Conservation (phyloP, 1,140 invertebrate genomes). For the Teleopsis dalmanni region DNA sequence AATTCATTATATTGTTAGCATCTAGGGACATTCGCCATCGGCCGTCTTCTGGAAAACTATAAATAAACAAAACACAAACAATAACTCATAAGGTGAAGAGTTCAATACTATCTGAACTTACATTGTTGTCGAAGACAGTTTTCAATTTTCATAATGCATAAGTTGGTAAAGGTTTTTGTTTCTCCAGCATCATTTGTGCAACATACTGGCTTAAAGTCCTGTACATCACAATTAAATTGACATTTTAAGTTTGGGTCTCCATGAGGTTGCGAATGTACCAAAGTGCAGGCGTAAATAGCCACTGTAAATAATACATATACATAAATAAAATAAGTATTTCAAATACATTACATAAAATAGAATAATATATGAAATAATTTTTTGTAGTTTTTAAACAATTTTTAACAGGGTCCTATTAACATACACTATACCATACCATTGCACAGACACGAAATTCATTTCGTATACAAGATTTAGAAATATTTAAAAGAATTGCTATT, state of each 20-base stretch:
- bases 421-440: background rate
- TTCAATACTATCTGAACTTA: conserved; percentile 19
- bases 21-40: conserved; percentile 40
- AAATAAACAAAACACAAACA: conserved; percentile 1
- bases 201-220: conserved; percentile 25
- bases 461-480: background rate
- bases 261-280: conserved; percentile 31
- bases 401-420: background rate
- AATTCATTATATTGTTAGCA: conserved; percentile 5
- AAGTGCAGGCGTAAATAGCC: conserved; percentile 26
- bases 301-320: conserved; percentile 19
- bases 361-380: background rate
- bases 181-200: conserved; percentile 38
- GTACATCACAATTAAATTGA: conserved; percentile 31
- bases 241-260: conserved; percentile 37
- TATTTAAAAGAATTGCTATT: background rate
- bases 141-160: conserved; percentile 40
- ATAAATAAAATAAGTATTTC: background rate
- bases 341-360: background rate
- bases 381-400: background rate
- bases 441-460: background rate
- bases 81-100: background rate
- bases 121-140: conserved; percentile 38
- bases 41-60: conserved; percentile 40
- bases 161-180: conserved; percentile 35